Evolutionary conservation across 2,888 invertebrate species (phyloP).

Genomic region (Orchesella flavescens): DNA sequence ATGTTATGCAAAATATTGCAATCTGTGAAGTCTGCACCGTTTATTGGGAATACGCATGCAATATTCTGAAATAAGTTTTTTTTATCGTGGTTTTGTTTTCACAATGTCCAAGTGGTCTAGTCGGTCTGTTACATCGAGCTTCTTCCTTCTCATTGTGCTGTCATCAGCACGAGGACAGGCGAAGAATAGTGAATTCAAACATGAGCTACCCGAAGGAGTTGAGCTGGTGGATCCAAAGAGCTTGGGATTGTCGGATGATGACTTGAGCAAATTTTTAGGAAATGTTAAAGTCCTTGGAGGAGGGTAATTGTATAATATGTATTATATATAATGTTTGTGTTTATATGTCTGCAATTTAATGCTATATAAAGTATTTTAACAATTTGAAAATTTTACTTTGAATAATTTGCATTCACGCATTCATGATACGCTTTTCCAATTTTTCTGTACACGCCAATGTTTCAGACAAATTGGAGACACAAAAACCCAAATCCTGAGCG

Average conservation of each 20-base stretch:
- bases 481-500: constrained; percentile 71
- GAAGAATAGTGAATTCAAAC: constrained; percentile 64
- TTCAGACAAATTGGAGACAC: constrained; percentile 64
- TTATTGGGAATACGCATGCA: no score
- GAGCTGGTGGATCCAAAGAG: constrained; percentile 72
- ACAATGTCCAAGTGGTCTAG: constrained; percentile 59
- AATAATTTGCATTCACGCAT: background rate
- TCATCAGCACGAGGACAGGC: constrained; percentile 38
- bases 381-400: no score
- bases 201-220: constrained; percentile 70
- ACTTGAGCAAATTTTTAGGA: constrained; percentile 70
- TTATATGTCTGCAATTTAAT: background rate
- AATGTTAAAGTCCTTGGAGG: constrained; percentile 71
- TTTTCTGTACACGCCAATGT: constrained; percentile 7
- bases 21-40: no score
- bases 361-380: no score
- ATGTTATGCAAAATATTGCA: no score
- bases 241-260: constrained; percentile 68
- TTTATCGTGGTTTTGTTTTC: background rate
- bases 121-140: constrained; percentile 36
- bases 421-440: constrained; percentile 11
- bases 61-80: no score
- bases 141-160: constrained; percentile 25
- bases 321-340: background rate
- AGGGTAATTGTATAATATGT: constrained; percentile 59